These are phyloP conservation scores for Drosophila tripunctata DNA, from an alignment of 2,888 invertebrate genomes.

Conservation along the genomic window DNA sequence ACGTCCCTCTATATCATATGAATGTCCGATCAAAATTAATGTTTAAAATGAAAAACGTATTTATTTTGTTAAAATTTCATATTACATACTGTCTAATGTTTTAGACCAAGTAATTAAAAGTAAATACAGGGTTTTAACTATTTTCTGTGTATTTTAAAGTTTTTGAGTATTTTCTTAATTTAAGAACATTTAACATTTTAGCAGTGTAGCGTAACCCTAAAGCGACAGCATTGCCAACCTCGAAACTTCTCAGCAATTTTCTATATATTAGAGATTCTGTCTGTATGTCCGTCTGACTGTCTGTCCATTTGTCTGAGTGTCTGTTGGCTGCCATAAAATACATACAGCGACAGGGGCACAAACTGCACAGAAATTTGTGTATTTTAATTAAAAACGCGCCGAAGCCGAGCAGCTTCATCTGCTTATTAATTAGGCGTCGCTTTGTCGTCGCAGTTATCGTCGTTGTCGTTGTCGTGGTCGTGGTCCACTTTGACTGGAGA, in stretches of 20 bases:
- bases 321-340: slow-evolving; percentile 50
- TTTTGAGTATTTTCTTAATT: no score
- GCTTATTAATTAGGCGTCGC: slow-evolving; percentile 72
- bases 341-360: slow-evolving; percentile 56
- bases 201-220: neutral
- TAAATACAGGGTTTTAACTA: no score
- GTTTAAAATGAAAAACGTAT: no score
- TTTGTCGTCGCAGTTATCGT: slow-evolving; percentile 29
- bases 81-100: no score
- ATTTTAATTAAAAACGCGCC: slow-evolving; percentile 80
- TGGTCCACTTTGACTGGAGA: slow-evolving; percentile 32
- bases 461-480: slow-evolving; percentile 28
- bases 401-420: slow-evolving; percentile 68
- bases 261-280: slow-evolving; percentile 34
- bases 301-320: neutral
- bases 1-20: no score
- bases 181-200: no score
- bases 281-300: neutral
- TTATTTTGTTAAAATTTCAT: no score
- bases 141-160: no score
- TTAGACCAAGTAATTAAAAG: no score
- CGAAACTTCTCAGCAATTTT: slow-evolving; percentile 22
- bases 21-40: no score
- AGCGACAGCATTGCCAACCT: neutral
- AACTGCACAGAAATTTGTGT: slow-evolving; percentile 74